Conservation (phyloP, 2,797 vertebrate genomes). For the Chelmon rostratus region DNA sequence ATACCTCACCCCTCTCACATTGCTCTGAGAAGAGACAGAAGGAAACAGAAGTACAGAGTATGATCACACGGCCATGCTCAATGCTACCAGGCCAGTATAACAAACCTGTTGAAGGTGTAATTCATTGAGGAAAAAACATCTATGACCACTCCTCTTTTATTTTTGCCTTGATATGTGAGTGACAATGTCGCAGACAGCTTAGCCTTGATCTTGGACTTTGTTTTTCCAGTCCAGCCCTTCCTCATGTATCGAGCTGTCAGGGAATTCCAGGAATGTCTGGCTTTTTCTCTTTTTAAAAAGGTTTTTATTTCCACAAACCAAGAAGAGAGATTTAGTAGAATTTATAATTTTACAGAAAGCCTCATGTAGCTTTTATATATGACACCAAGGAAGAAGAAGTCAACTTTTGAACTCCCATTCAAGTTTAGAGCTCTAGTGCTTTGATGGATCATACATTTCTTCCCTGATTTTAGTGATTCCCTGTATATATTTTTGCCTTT, state of each 20-base stretch:
- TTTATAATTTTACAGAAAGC: constrained; percentile 60
- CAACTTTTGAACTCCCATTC: constrained; percentile 34
- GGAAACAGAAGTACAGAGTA: constrained; percentile 37
- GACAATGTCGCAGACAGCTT: constrained; percentile 90
- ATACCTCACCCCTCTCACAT: constrained; percentile 45
- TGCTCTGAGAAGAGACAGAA: constrained; percentile 42
- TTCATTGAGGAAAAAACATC: constrained; percentile 54
- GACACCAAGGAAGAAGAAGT: constrained; percentile 48
- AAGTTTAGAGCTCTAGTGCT: constrained; percentile 12
- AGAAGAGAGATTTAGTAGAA: constrained; percentile 70
- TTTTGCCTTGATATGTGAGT: constrained; percentile 78
- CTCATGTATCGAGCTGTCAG: constrained; percentile 91
- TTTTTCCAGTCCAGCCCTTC: constrained; percentile 94
- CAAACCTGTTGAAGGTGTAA: constrained; percentile 26
- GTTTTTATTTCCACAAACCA: constrained; percentile 85
- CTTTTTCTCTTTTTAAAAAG: constrained; percentile 80
- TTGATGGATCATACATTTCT: constrained; percentile 41
- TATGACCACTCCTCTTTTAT: constrained; percentile 57
- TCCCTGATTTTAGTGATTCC: constrained; percentile 28
- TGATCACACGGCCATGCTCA: constrained; percentile 27
- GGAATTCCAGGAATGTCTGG: constrained; percentile 93
- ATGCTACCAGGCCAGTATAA: constrained; percentile 18
- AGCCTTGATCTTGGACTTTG: constrained; percentile 88
- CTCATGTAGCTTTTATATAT: constrained; percentile 48
- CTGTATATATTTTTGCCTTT: constrained; percentile 29